phyloP scores from a whole-genome alignment of 2,797 vertebrate species.

The Enteromius anoplus region DNA sequence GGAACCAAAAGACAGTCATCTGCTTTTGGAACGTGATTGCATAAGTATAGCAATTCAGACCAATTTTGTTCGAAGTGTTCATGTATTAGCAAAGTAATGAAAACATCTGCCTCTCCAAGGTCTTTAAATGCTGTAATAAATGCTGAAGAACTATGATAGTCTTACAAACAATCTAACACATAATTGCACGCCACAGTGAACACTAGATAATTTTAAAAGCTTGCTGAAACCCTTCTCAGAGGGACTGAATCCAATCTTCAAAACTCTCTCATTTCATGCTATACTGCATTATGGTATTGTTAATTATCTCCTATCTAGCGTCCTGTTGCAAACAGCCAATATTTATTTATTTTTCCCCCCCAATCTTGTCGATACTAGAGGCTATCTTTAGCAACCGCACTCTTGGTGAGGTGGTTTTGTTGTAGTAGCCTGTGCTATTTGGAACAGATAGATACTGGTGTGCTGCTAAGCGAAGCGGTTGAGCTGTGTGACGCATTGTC shows the following conservation, averaged over 20 bases:
- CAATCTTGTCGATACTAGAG: constrained; percentile 48
- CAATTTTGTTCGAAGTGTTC: constrained; percentile 36
- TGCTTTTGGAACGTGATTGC: constrained; percentile 20
- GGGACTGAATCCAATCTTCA: constrained; percentile 43
- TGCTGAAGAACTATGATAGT: constrained; percentile 44
- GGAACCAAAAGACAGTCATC: constrained; percentile 31
- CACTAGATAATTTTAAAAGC: constrained; percentile 35
- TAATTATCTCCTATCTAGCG: constrained; percentile 58
- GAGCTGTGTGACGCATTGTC: constrained; percentile 2
- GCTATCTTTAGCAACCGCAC: constrained; percentile 41
- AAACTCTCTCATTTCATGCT: constrained; percentile 61
- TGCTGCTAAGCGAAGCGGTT: constrained; percentile 19
- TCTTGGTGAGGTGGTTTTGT: constrained; percentile 7
- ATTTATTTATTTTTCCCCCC: neutral
- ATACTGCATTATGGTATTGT: constrained; percentile 54
- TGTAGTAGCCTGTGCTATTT: constrained; percentile 7
- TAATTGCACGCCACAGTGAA: constrained; percentile 28
- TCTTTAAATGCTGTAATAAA: constrained; percentile 49
- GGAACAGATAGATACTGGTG: constrained; percentile 13
- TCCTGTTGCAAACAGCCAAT: constrained; percentile 52
- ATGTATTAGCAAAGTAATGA: constrained; percentile 51
- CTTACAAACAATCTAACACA: constrained; percentile 47
- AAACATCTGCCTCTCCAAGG: constrained; percentile 50
- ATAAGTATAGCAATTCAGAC: constrained; percentile 48
- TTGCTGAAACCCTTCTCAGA: constrained; percentile 48